Conservation (phyloP, 35 echinoderm and acorn worm genomes). For the Apostichopus parvimensis region DNA sequence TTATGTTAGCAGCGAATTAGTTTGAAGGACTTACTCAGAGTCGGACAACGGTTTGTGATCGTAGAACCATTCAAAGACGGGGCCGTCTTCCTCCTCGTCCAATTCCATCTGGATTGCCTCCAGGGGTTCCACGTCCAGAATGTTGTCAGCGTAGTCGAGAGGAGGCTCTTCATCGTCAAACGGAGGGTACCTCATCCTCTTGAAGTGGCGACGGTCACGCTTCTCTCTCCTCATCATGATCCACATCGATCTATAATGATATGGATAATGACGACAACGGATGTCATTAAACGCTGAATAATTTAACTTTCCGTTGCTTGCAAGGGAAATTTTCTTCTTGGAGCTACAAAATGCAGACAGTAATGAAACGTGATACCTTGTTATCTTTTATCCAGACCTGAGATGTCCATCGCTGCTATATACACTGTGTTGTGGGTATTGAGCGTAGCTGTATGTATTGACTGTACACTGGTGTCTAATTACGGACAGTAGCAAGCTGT, state of each 20-base stretch:
- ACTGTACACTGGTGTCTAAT: too few species aligned
- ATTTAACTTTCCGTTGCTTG: too few species aligned
- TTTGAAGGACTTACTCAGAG: conserved; percentile 63
- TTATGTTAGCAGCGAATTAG: too few species aligned
- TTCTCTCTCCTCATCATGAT: conserved; percentile 99
- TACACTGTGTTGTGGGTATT: too few species aligned
- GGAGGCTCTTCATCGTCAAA: conserved; percentile 97
- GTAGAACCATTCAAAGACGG: conserved; percentile 98
- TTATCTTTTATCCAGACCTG: too few species aligned
- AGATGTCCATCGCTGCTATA: too few species aligned
- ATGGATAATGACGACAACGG: background rate
- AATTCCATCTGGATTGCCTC: conserved; percentile 96
- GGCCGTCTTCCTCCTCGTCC: conserved; percentile 90
- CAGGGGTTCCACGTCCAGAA: conserved; percentile 93
- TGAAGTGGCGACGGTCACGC: conserved; percentile 97
- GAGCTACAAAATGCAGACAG: too few species aligned
- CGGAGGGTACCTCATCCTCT: conserved; percentile 90
- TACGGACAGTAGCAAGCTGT: too few species aligned
- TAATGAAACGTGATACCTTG: too few species aligned
- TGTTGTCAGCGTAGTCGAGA: conserved; percentile 92
- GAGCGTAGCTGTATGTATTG: too few species aligned
- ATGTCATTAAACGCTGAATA: too few species aligned
- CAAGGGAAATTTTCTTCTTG: too few species aligned
- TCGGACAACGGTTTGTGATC: conserved; percentile 97
- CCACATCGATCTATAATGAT: conserved; percentile 79